These are phyloP conservation scores for Pempheris klunzingeri DNA, from an alignment of 2,797 vertebrate species.

Conservation along the genomic window DNA sequence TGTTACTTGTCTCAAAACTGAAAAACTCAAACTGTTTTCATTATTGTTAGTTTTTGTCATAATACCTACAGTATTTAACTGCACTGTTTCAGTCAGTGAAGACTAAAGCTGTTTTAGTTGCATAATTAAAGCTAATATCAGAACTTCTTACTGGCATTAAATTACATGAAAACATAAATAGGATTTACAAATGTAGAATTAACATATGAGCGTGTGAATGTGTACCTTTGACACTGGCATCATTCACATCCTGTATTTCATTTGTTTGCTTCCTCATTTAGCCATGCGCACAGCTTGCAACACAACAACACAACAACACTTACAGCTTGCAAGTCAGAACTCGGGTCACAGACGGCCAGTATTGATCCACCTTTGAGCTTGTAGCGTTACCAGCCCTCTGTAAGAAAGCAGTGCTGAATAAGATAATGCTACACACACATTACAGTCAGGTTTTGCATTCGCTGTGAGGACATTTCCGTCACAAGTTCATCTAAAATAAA, in stretches of 20 bases:
- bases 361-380: too few relatives aligned
- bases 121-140: too few relatives aligned
- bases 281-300: background rate
- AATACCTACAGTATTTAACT: background rate
- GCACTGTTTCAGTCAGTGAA: too few relatives aligned
- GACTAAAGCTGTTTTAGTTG: background rate
- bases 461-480: too few relatives aligned
- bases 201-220: background rate
- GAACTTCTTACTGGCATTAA: background rate
- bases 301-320: too few relatives aligned
- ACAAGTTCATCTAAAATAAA: too few relatives aligned
- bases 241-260: background rate
- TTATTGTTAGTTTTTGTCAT: background rate
- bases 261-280: background rate
- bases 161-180: background rate
- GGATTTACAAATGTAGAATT: background rate
- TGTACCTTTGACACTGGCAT: background rate
- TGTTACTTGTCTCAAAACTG: background rate
- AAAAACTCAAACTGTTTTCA: background rate
- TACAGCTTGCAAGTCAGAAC: too few relatives aligned
- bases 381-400: too few relatives aligned
- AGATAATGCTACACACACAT: too few relatives aligned
- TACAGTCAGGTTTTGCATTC: too few relatives aligned
- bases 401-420: too few relatives aligned
- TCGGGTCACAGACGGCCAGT: too few relatives aligned